Base-by-base conservation (phyloP, 2,797 vertebrate species). In the Siniperca undulata region DNA sequence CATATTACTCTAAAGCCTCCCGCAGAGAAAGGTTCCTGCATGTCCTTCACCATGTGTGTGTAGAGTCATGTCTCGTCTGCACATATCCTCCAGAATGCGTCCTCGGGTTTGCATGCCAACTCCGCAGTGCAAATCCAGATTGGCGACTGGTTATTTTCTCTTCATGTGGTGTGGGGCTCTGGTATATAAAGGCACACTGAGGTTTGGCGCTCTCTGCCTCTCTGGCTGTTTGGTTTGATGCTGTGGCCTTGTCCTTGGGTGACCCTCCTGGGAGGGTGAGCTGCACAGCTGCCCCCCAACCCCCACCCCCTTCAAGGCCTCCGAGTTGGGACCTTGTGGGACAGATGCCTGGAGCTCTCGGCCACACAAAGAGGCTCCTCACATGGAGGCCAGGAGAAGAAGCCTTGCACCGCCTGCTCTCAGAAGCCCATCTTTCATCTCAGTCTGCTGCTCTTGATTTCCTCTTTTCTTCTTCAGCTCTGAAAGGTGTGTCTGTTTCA, bases 121-220 rank as follows among this genome's bases (percentile, higher is more conserved):
- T 34, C 59, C 4, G 22, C 87, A 12, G 77, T 70, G 83, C 80
- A 88, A 81, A 89, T 88, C 86, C 86, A 88, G 84, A 83, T 81
- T 85, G 88, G 80, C 56, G 61, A 86, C 87, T 74, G 83, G 79
- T 46, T 91, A 56, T 86, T 91, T 86, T 84, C 82, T 80, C 80
- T 91, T 91, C 74, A 91, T 90, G 90, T 92, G 91, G 91, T 48
- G 78, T 74, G 83, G 76, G 72, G 81, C 80, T 89, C 85, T 85
- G 90, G 85, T 83, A 83, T 78, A 90, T 87, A 90, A 93, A 91
- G 83, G 81, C 91, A 86, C 75, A 80, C 86, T 90, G 92, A 91
- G 91, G 91, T 90, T 91, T 93, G 89, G 89, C 66, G 9, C 69
- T 80, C 17, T 59, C 50, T n/a, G 61, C 74, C 77, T 73, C 76